Base-by-base conservation (phyloP, 2,888 invertebrate genomes). In the Lithodes maja region DNA sequence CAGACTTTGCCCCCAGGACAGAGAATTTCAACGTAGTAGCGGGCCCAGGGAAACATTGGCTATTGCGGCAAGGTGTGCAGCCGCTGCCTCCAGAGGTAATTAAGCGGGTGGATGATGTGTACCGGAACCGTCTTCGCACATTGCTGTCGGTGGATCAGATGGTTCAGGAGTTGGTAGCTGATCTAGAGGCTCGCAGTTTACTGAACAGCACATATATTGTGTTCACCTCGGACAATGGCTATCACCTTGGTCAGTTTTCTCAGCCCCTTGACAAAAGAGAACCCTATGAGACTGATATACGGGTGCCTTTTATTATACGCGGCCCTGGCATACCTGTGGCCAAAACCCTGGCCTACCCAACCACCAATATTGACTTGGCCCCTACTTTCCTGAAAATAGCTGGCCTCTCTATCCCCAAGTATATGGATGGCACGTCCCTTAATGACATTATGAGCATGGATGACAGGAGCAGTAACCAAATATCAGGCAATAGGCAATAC, bases 161-260 rank as follows among this genome's bases (percentile, higher is more conserved):
- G 95, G 96, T 98, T 0, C 95, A 95, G 0, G 94, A 94, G 83
- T 94, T 98, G 0, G 93, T 97, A 1, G 92, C 94, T 0, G 93
- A 95, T 0, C 93, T 98, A 52, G 94, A 95, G 61, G 93, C 93
- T 0, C 94, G 94, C 1, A 93, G 94, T 0, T 90, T 96, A 1
- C 93, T 97, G 3, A 94, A 96, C 0, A 95, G 97, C 92, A 98
- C 98, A 0, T 98, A 96, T 92, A 93, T 98, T 0, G 95, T 98
- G 83, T 97, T 96, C 93, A 96, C 97, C 0, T 98, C 98, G 0
- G 98, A 98, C 93, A 97, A 98, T 94, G 98, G 98, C 50, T 98
- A 96, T 94, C 98, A 98, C 94, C 94, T 98, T 92, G 97, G 97
- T 2, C 98, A 98, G 94, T 98, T 97, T 94, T 96, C 97, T 1